These are phyloP conservation scores for Rotaria sp. DNA, from an alignment of 2,888 invertebrate species.

Conservation along the genomic window DNA sequence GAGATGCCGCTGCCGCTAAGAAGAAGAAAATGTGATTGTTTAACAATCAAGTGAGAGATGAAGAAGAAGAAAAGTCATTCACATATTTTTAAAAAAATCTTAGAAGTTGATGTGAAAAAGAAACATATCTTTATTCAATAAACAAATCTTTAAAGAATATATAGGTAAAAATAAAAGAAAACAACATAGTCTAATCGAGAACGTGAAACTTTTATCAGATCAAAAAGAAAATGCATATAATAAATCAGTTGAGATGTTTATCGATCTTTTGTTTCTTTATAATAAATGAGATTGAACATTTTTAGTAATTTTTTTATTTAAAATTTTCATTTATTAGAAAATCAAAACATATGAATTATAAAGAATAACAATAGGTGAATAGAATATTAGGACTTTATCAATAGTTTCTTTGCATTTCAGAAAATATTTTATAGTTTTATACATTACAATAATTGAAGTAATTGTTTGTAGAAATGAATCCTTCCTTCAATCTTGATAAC, in stretches of 20 bases:
- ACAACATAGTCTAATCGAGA: not conserved
- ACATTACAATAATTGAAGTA: no score
- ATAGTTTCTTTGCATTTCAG: no score
- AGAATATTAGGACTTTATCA: no score
- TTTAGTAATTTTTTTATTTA: not conserved
- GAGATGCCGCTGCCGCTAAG: not conserved
- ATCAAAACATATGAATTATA: no score
- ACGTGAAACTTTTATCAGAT: not conserved
- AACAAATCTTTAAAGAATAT: not conserved
- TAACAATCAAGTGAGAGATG: conserved; percentile 1
- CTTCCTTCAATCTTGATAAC: no score
- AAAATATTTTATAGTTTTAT: no score
- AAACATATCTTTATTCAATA: not conserved
- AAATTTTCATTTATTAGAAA: not conserved
- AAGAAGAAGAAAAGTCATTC: not conserved
- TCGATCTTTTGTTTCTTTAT: not conserved
- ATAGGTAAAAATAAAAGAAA: not conserved
- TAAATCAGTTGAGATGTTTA: not conserved
- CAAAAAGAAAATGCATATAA: not conserved
- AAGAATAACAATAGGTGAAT: no score
- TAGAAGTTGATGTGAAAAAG: not conserved
- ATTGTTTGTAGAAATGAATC: no score
- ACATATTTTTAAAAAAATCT: not conserved
- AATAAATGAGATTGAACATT: not conserved
- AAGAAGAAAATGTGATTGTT: not conserved